Percentiles rank a stretch among this genome's conserved stretches.
These are phyloP conservation scores for Tenualosa ilisha DNA, from an alignment of 2,797 vertebrate species.

Conservation along the genomic window DNA sequence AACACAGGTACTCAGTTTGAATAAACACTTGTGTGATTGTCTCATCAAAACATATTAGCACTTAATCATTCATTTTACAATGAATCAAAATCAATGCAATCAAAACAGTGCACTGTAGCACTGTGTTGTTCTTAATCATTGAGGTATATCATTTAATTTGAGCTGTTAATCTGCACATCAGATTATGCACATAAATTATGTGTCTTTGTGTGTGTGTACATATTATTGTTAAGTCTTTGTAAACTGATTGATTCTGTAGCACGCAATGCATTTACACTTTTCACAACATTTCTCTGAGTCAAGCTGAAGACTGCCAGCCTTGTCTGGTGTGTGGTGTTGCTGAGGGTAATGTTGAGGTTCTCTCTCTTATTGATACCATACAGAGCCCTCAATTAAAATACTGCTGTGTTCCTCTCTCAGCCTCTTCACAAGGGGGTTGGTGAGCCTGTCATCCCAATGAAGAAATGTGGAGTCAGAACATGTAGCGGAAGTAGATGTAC, in stretches of 20 bases:
- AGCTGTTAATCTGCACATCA: not conserved
- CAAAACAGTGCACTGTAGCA: too few species aligned
- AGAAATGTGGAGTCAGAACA: not conserved
- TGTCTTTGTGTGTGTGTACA: conserved; percentile 31
- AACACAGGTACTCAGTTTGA: not conserved
- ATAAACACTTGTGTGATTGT: not conserved
- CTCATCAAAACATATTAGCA: not conserved
- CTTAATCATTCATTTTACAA: not conserved
- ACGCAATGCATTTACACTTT: not conserved
- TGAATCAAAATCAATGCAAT: too few species aligned
- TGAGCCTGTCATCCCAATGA: not conserved
- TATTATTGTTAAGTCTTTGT: not conserved
- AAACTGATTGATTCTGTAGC: not conserved
- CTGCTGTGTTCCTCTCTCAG: not conserved
- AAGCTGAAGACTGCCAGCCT: not conserved
- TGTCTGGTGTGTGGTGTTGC: not conserved
- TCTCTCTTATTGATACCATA: not conserved
- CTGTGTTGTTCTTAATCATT: not conserved
- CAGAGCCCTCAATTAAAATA: not conserved
- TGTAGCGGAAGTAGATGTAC: not conserved
- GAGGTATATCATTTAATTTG: not conserved
- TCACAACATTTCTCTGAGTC: not conserved
- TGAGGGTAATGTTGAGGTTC: not conserved
- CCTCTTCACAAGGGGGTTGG: not conserved
- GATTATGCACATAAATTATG: not conserved